Conservation (phyloP, 2,888 invertebrate genomes). For the Desoria tigrina region DNA sequence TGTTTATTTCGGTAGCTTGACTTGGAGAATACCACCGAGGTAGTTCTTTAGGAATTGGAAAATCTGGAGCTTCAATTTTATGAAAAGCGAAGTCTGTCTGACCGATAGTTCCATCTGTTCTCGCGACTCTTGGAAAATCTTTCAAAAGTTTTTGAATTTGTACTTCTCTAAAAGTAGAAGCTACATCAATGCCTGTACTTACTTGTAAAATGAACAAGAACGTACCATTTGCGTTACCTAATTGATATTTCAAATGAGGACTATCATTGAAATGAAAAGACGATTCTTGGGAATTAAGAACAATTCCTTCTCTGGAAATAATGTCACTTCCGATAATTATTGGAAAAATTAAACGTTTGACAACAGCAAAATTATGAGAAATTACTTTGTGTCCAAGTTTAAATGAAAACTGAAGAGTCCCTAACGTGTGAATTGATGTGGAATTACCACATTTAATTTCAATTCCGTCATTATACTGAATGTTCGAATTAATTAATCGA, state of each 20-base stretch:
- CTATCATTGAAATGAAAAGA: constrained; percentile 19
- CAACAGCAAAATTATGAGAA: constrained; percentile 17
- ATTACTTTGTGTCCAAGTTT: constrained; percentile 18
- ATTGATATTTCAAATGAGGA: neutral
- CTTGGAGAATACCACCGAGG: neutral
- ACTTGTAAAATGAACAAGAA: neutral
- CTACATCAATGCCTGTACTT: neutral
- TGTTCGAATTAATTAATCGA: neutral
- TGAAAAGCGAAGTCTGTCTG: constrained; percentile 10
- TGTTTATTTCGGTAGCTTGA: neutral
- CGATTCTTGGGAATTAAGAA: constrained; percentile 4
- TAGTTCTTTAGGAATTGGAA: neutral
- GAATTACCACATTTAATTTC: too few relatives aligned
- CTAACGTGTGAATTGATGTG: constrained; percentile 17
- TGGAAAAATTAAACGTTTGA: constrained; percentile 4
- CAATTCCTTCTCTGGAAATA: constrained; percentile 17
- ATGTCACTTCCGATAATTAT: constrained; percentile 27
- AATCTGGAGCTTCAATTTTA: constrained; percentile 3
- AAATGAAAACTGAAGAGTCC: constrained; percentile 7
- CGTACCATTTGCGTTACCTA: too few relatives aligned
- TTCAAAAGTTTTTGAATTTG: constrained; percentile 1
- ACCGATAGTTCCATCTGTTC: constrained; percentile 16
- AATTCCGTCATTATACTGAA: too few relatives aligned
- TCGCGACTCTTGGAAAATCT: constrained; percentile 12
- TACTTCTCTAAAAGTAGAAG: neutral